phyloP scores from a whole-genome alignment of 2,888 invertebrate genomes.

The Napeogenes sylphis region DNA sequence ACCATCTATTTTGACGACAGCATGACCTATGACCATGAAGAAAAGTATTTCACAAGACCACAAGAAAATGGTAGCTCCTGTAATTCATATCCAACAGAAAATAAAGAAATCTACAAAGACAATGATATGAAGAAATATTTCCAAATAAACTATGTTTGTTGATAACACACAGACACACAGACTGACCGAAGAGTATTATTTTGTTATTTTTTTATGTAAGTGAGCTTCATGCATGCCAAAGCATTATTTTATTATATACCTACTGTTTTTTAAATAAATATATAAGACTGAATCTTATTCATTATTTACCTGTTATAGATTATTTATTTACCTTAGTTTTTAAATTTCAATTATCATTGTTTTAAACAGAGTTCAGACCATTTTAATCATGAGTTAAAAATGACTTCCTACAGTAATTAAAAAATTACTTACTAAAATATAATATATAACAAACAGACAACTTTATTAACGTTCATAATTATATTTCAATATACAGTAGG shows the following conservation, averaged over 20 bases:
- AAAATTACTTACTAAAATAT: too few species aligned
- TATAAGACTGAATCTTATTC: constrained; percentile 27
- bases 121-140: constrained; percentile 58
- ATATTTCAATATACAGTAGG: too few species aligned
- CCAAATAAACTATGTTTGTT: constrained; percentile 58
- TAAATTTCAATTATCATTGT: constrained; percentile 1
- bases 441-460: too few species aligned
- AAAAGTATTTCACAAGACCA: constrained; percentile 46
- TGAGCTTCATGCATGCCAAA: constrained; percentile 29
- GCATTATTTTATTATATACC: constrained; percentile 27
- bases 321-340: constrained; percentile 5
- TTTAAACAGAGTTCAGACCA: background rate
- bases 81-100: constrained; percentile 28
- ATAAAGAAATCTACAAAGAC: constrained; percentile 45
- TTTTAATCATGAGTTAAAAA: too few species aligned
- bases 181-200: constrained; percentile 62
- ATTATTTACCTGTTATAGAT: constrained; percentile 15
- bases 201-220: constrained; percentile 38
- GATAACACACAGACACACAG: constrained; percentile 62
- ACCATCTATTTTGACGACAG: constrained; percentile 61
- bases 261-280: constrained; percentile 32
- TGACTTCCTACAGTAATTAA: too few species aligned
- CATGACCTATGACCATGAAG: constrained; percentile 47
- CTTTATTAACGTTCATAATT: too few species aligned
- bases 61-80: constrained; percentile 41